Conservation (phyloP, 2,797 vertebrate species). For the Streptopelia turtur region DNA sequence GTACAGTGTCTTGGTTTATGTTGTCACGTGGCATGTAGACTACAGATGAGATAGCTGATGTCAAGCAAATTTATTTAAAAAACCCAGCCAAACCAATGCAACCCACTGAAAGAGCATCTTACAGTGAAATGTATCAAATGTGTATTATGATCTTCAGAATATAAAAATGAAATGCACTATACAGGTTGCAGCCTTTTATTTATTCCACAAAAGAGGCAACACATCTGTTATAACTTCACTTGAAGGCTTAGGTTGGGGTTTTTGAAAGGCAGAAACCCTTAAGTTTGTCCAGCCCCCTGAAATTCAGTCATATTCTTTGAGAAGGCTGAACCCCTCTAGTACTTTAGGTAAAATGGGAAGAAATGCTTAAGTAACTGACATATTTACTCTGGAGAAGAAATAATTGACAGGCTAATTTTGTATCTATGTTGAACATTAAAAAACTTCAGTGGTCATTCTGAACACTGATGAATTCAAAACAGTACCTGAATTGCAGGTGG, state of each 20-base stretch:
- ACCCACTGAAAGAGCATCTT: neutral
- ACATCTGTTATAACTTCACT: neutral
- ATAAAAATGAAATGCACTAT: neutral
- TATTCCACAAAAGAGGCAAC: neutral
- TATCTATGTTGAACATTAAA: neutral
- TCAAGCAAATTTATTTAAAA: neutral
- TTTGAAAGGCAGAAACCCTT: neutral
- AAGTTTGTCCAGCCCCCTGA: neutral
- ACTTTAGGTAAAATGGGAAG: neutral
- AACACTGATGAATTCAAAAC: neutral
- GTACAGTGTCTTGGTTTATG: neutral
- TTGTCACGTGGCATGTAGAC: neutral
- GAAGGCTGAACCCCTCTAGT: neutral
- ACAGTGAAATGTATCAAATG: neutral
- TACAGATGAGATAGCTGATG: neutral
- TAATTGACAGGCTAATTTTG: neutral
- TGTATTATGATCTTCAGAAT: neutral
- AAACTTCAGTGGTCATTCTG: neutral
- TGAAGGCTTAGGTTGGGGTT: neutral
- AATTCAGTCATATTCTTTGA: neutral
- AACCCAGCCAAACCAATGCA: neutral
- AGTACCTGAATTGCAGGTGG: neutral
- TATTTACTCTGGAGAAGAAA: neutral
- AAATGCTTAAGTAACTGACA: neutral
- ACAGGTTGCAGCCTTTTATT: neutral